phyloP scores from a whole-genome alignment of 2,797 vertebrate genomes.

The Malurus splendens region DNA sequence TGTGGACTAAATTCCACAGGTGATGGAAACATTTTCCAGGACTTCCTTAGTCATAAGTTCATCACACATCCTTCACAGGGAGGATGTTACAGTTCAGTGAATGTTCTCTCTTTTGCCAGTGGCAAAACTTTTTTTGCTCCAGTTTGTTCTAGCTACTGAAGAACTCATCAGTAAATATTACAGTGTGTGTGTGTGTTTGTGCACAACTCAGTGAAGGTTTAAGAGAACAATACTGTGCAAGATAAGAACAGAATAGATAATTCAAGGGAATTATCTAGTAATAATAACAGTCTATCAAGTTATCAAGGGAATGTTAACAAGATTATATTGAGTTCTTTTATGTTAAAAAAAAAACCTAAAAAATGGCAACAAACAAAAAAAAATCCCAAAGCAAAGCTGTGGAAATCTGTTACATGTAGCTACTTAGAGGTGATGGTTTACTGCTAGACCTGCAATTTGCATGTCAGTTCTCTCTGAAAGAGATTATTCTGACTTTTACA shows the following conservation, averaged over 20 bases:
- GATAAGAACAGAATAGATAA: neutral
- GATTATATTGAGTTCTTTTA: neutral
- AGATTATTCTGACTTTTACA: neutral
- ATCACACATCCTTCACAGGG: neutral
- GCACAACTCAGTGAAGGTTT: neutral
- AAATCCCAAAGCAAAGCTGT: neutral
- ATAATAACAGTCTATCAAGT: neutral
- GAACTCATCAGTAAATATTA: neutral
- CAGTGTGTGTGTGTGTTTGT: neutral
- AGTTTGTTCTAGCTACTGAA: neutral
- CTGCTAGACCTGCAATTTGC: neutral
- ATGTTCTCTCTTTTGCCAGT: neutral
- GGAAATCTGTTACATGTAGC: neutral
- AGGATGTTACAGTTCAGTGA: fast-evolving
- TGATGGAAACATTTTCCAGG: neutral
- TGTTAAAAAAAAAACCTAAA: neutral
- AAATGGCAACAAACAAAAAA: neutral
- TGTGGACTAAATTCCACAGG: neutral
- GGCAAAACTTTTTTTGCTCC: neutral
- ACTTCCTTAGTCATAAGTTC: neutral
- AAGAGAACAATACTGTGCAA: neutral
- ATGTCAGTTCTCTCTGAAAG: neutral
- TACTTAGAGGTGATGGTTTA: neutral
- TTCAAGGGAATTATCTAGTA: neutral
- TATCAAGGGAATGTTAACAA: neutral